Base-by-base conservation (phyloP, 53 echinoderm and acorn worm species). In the Astropecten irregularis region DNA sequence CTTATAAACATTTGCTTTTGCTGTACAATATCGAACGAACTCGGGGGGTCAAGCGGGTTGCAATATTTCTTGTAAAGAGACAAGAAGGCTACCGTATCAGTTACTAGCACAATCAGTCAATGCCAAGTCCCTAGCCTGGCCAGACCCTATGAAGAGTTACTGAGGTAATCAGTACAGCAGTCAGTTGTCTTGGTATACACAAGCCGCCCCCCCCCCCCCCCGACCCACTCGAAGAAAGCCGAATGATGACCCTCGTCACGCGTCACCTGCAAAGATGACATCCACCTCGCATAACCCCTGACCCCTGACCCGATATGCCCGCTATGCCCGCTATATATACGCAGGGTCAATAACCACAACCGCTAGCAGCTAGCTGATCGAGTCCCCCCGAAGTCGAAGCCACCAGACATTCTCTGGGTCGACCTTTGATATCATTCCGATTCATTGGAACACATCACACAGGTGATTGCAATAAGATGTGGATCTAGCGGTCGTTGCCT, bases 1-100 rank as follows among this genome's bases (percentile, higher is more conserved):
- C 19, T 37, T 53, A 50, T 74, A 74, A 74, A 74, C 74, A 74
- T 74, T 74, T 74, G 57, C 35, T 57, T n/a, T 56, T 56, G 56
- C 56, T 11, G 26, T 25, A 23, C 74, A 74, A 15, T 54, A 53
- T 9, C 36, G 27, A 40, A 54, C 31, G 64, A 37, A 52, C n/a
- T n/a, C n/a, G n/a, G 34, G 54, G 74, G 74, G 74, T 54, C 56
- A 54, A 10, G 10, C 22, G 35, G 57, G 74, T 55, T 19, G 74
- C 40, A 22, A 57, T 74, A 74, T 22, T 57, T 74, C 74, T 74
- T 40, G 74, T 74, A 74, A 74, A 74, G 74, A 74, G 74, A 74
- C 74, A 54, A 40, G 25, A 57, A 36, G 36, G 57, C 55, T 20
- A 20, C 55, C 56, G 40, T 74, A 74, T 74, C 74, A 74, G 50